Evolutionary conservation across 2,888 invertebrate genomes (phyloP).

Genomic region (Hartigia nigra): DNA sequence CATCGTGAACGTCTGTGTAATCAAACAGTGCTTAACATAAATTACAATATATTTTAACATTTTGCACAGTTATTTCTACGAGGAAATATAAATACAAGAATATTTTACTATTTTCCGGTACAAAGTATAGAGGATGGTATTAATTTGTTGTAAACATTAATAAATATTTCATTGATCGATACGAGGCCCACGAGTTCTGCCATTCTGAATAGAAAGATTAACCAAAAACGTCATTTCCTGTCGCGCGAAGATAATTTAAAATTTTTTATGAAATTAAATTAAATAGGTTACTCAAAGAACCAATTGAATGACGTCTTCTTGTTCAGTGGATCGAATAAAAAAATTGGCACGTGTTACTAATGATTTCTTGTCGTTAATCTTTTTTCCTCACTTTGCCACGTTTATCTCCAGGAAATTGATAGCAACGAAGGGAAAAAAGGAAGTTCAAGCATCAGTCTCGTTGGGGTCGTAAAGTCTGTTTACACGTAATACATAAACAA

Average conservation of each 20-base stretch:
- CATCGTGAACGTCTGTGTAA: neutral
- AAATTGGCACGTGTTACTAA: neutral
- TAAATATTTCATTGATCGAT: neutral
- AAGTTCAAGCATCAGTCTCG: neutral
- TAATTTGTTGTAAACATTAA: neutral
- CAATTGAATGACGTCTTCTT: neutral
- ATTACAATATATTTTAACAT: neutral
- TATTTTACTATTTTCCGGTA: conserved; percentile 1
- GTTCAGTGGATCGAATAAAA: neutral
- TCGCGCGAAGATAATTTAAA: neutral
- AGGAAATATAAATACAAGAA: neutral
- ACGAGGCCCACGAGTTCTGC: no score
- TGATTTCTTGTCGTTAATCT: neutral
- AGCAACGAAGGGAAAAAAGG: neutral
- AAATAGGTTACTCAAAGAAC: no score
- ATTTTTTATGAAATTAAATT: neutral
- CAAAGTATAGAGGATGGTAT: neutral
- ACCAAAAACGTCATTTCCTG: no score
- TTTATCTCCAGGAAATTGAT: neutral
- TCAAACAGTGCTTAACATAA: neutral
- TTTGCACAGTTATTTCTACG: neutral
- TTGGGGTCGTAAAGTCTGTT: neutral
- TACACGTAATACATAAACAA: neutral
- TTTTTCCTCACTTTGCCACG: neutral
- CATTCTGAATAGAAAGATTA: no score